A percentile compares a stretch with the other conserved stretches of the same genome.
These are phyloP conservation scores for Hydrolagus affinis DNA, from an alignment of 2,113 vertebrate species.

Conservation along the genomic window DNA sequence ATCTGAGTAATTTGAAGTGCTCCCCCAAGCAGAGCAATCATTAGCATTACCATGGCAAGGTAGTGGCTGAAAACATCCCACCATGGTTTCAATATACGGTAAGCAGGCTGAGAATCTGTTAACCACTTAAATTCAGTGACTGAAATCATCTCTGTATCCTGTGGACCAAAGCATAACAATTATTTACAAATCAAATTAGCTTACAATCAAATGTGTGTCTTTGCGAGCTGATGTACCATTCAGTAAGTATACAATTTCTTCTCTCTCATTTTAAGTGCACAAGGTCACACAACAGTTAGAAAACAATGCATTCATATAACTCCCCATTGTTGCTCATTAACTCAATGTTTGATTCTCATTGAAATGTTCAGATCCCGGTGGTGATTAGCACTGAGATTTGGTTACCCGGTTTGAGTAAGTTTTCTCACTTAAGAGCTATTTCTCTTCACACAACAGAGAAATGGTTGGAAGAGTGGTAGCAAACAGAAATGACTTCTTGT, in stretches of 20 bases:
- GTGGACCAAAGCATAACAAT: slow-evolving; percentile 43
- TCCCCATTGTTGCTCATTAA: no score
- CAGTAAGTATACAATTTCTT: neutral
- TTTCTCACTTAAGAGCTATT: neutral
- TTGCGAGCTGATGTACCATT: neutral
- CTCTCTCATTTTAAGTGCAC: neutral
- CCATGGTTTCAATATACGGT: slow-evolving; percentile 67
- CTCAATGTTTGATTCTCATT: no score
- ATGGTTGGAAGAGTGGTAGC: no score
- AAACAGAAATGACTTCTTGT: no score
- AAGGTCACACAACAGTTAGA: neutral
- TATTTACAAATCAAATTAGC: slow-evolving; percentile 16
- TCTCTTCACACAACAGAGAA: neutral
- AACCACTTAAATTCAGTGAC: slow-evolving; percentile 66
- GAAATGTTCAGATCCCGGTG: neutral
- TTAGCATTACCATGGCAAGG: slow-evolving; percentile 70
- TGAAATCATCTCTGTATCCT: slow-evolving; percentile 61
- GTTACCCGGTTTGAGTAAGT: neutral
- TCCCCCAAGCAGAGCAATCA: slow-evolving; percentile 63
- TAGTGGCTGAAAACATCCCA: slow-evolving; percentile 77
- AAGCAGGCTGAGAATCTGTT: slow-evolving; percentile 61
- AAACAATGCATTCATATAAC: no score
- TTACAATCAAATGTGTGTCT: slow-evolving; percentile 22
- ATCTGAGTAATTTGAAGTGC: slow-evolving; percentile 67
- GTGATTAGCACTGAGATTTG: neutral